Percentiles rank a stretch among this genome's conserved stretches.
These are phyloP conservation scores for Lepus oiostolus DNA, from an alignment of 2,797 vertebrate genomes.

Conservation along the genomic window DNA sequence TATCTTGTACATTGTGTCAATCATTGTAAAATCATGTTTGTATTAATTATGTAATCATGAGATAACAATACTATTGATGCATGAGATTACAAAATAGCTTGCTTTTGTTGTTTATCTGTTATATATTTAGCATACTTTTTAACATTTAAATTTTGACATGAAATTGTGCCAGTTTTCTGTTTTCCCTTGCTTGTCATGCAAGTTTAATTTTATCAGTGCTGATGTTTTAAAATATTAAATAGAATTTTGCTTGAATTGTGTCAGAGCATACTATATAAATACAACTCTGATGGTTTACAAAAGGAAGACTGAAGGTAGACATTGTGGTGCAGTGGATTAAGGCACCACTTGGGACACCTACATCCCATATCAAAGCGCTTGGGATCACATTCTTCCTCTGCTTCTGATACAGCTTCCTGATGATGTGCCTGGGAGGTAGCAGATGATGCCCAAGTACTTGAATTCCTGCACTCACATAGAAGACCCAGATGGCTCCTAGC, in stretches of 20 bases:
- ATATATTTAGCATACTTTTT: background rate
- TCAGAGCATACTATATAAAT: constrained; percentile 36
- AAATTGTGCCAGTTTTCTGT: background rate
- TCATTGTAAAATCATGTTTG: background rate
- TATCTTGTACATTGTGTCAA: background rate
- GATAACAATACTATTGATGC: background rate
- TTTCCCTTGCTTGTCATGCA: background rate
- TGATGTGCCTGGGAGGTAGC: no score
- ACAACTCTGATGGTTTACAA: constrained; percentile 42
- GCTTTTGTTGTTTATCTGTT: background rate
- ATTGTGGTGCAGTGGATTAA: no score
- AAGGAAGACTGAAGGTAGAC: background rate
- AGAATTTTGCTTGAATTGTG: background rate
- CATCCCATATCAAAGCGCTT: no score
- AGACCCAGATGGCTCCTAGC: no score
- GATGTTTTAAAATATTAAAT: constrained; percentile 51
- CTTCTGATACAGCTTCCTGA: no score
- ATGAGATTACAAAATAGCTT: background rate
- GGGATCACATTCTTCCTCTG: no score
- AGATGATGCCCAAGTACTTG: no score
- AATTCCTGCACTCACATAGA: no score
- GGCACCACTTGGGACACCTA: no score
- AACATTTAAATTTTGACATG: background rate
- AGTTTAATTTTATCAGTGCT: background rate
- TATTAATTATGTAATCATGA: background rate